A percentile compares a stretch with the other conserved stretches of the same genome.
Conservation (phyloP, 92 coral and sea anemone genomes). For the Plumapathes pennacea region DNA sequence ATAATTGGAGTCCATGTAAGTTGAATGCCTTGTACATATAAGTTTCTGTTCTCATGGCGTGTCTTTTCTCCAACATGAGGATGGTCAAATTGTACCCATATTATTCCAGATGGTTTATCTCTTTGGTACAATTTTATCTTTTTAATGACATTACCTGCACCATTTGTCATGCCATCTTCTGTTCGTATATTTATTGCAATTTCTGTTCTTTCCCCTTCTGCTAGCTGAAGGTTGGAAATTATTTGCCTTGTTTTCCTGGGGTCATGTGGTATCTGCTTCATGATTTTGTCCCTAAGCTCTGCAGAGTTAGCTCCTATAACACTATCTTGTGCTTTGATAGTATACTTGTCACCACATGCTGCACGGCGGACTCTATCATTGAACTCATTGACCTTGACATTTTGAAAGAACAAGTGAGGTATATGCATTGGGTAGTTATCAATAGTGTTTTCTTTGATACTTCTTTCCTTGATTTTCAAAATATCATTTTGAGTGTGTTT, state of each 20-base stretch:
- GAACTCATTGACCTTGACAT: constrained; percentile 22
- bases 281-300: constrained; percentile 37
- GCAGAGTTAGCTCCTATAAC: constrained; percentile 28
- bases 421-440: constrained; percentile 5
- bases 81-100: constrained; percentile 49
- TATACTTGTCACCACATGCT: constrained; percentile 15
- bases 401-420: constrained; percentile 30
- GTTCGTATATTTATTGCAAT: constrained; percentile 46
- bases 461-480: constrained; percentile 27
- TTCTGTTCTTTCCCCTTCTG: constrained; percentile 50
- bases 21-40: constrained; percentile 23
- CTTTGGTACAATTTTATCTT: constrained; percentile 19
- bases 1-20: constrained; percentile 41
- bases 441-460: constrained; percentile 5
- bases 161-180: constrained; percentile 27
- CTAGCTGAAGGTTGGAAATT: constrained; percentile 10
- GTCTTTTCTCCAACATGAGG: constrained; percentile 41
- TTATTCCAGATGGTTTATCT: constrained; percentile 27
- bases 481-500: constrained; percentile 42
- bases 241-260: constrained; percentile 31
- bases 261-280: constrained; percentile 43
- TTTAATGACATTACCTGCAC: constrained; percentile 13
- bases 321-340: constrained; percentile 43
- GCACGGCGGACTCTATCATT: constrained; percentile 12
- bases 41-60: constrained; percentile 29